Evolutionary conservation across 2,888 invertebrate species (phyloP).

Genomic region (Lydus trimaculatus): DNA sequence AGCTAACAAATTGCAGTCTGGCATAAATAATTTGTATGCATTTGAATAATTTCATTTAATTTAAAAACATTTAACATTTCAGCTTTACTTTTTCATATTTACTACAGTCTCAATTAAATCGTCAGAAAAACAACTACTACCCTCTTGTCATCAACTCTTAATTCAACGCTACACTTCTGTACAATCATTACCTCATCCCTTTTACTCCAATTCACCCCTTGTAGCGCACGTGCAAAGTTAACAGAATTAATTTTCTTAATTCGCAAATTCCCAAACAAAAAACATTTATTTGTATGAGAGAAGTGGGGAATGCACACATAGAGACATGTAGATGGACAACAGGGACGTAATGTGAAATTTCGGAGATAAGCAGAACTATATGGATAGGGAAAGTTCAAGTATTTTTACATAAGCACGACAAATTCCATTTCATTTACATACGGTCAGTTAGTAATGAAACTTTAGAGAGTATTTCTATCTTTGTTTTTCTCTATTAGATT

Average conservation of each 20-base stretch:
- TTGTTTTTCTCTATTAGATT: slow-evolving; percentile 1
- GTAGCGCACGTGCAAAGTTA: slow-evolving; percentile 34
- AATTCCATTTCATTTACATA: slow-evolving; percentile 56
- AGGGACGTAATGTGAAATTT: background rate
- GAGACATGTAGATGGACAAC: background rate
- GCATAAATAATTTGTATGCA: slow-evolving; percentile 12
- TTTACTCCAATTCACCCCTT: background rate
- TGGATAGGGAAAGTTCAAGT: slow-evolving; percentile 46
- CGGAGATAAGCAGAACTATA: slow-evolving; percentile 19
- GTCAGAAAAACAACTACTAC: background rate
- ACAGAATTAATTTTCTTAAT: slow-evolving; percentile 53
- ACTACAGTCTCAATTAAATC: slow-evolving; percentile 27
- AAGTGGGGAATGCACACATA: slow-evolving; percentile 38
- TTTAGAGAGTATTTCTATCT: slow-evolving; percentile 7
- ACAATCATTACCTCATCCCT: slow-evolving; percentile 1
- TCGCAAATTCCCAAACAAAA: slow-evolving; percentile 51
- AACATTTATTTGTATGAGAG: slow-evolving; percentile 52
- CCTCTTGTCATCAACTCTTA: slow-evolving; percentile 11
- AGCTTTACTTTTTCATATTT: background rate
- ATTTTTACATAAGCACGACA: slow-evolving; percentile 58
- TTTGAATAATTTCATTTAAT: slow-evolving; percentile 29
- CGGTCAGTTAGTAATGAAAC: slow-evolving; percentile 46
- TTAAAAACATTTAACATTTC: slow-evolving; percentile 31
- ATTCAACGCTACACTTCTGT: background rate
- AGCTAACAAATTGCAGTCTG: no score